Base-by-base conservation (phyloP, 1,140 invertebrate species). In the Drosophila albomicans region DNA sequence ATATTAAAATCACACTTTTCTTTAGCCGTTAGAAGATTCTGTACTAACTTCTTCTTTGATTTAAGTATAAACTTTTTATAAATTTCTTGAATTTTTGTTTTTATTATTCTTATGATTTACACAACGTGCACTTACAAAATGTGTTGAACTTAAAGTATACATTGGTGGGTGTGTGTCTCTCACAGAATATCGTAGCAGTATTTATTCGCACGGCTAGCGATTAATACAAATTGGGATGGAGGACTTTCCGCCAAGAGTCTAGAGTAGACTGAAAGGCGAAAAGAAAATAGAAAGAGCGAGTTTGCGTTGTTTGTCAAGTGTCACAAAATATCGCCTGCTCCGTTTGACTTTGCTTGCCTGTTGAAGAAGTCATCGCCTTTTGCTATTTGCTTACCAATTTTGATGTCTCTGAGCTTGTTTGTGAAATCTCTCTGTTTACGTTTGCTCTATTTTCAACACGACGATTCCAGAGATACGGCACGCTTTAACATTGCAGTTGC, bases 381-480 rank as follows among this genome's bases (percentile, higher is more conserved):
- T 56, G 66, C 49, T 87, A 84, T 87, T 87, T 87, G 85, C 56
- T 78, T 72, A 89, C 70, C 81, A 84, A 80, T 89, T 88, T 78
- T 71, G 65, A 28, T 78, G 72, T 66, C 62, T 67, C 74, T 76
- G 71, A 65, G 57, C 61, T 65, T 75, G 72, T 77, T 79, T 82
- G 79, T 86, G 87, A 84, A 82, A 79, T 82, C 64, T 82, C 64
- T 75, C 16, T 48, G 10, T 7, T 41, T 63, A 0, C 35, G 8
- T 20, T 38, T 20, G 13, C 2, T 13, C 20, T 25, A 25, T 25
- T 25, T 25, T 25, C 20, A 25, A 25, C 20, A 25, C 20, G 20
- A 25, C 20, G 20, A 25, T 25, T 25, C 20, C 20, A 25, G 20
- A 25, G 20, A 25, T 25, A 25, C 30, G 28, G 7, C 48, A 16